These are phyloP conservation scores for Phainopepla nitens DNA, from an alignment of 2,113 vertebrate species.

Conservation along the genomic window DNA sequence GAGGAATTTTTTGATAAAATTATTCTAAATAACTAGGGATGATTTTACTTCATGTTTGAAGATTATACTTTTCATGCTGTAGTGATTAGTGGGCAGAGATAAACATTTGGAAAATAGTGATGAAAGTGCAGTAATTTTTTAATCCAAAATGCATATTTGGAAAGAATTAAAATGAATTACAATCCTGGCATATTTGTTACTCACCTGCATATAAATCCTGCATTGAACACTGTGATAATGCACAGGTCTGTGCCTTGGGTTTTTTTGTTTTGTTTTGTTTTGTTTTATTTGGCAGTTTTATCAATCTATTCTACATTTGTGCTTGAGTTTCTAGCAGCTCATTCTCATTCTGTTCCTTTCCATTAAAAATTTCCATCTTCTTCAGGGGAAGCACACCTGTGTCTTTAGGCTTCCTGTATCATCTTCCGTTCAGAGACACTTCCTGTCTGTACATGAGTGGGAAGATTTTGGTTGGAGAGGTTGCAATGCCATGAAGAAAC, in stretches of 20 bases:
- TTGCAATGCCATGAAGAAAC: not conserved
- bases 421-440: not conserved
- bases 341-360: not conserved
- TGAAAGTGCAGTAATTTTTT: not conserved
- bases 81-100: not conserved
- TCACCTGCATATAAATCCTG: not conserved
- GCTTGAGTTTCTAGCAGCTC: slow-evolving; percentile 14
- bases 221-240: not conserved
- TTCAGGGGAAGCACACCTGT: not conserved
- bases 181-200: not conserved
- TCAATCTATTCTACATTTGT: slow-evolving; percentile 20
- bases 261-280: not conserved
- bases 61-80: not conserved
- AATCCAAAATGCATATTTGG: not conserved
- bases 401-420: not conserved
- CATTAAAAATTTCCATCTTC: not conserved
- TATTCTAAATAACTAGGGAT: not conserved
- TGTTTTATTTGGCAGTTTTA: not conserved
- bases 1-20: not conserved
- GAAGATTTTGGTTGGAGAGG: not conserved
- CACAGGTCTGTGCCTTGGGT: not conserved
- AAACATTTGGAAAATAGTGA: not conserved
- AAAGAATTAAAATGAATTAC: not conserved
- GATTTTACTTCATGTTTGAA: not conserved
- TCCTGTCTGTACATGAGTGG: not conserved